Conservation (phyloP, 2,888 invertebrate species). For the Ormyrus labotus region DNA sequence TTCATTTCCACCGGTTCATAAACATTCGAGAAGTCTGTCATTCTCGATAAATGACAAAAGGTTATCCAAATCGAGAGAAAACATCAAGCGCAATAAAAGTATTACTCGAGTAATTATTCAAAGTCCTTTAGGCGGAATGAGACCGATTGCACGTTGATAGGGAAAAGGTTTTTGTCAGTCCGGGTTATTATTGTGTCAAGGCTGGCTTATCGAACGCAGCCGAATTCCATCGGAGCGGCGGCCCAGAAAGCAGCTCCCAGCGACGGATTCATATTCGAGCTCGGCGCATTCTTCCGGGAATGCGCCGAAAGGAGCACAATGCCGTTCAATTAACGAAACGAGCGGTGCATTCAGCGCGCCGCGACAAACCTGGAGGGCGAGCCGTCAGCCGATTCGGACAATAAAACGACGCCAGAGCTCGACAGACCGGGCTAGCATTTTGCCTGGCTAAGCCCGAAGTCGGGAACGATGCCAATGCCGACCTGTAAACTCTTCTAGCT, state of each 20-base stretch:
- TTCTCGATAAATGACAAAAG: no score
- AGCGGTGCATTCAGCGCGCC: not conserved
- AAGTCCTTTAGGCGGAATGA: not conserved
- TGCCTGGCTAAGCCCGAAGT: not conserved
- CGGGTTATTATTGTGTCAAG: conserved; percentile 22
- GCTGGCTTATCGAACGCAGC: conserved; percentile 22
- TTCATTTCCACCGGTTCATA: no score
- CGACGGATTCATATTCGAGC: no score
- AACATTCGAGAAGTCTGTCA: no score
- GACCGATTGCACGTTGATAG: conserved; percentile 19
- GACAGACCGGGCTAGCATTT: not conserved
- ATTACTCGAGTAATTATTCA: conserved; percentile 4
- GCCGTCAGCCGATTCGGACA: not conserved
- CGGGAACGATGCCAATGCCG: conserved; percentile 27
- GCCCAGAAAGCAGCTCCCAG: no score
- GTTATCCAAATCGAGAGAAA: no score
- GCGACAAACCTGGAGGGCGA: no score
- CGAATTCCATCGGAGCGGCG: conserved; percentile 7
- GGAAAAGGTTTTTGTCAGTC: not conserved
- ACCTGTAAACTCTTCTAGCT: not conserved
- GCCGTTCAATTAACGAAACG: conserved; percentile 26
- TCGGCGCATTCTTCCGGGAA: no score
- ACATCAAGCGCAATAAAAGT: no score
- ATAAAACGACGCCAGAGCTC: conserved; percentile 19
- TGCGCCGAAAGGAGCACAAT: not conserved